Evolutionary conservation across 1,140 invertebrate genomes (phyloP), one percentile per base, ranked within the genome.

Genomic region (Cydia strobilella): DNA sequence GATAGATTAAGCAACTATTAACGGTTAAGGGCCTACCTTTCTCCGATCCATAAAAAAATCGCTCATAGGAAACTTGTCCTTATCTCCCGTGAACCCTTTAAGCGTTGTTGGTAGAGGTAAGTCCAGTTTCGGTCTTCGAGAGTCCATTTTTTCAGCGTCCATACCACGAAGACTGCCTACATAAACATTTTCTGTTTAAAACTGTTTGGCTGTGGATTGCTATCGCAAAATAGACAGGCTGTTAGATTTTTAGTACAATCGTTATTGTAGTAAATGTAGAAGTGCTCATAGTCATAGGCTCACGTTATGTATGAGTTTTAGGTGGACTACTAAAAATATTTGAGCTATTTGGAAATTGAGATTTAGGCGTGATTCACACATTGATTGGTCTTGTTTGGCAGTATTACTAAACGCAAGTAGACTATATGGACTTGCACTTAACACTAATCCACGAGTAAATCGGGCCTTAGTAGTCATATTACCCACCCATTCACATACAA

Each of bases 71-170:
- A 88, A 79, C 73, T 89, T 88, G 9, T 86, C 80, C 12, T 84
- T 88, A 20, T 88, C 86, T 5, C 77, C 80, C 2, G 84, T 69
- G 1, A 91, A 74, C 3, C 84, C 84, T 65, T 85, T 88, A 3
- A 92, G 66, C 5, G 85, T 85, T 0, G 84, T 82, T 6, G 88
- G 88, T 1, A 91, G 79, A 13, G 88, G 90, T 35, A 92, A 88
- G 10, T 92, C 88, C 54, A 92, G 80, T 73, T 89, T 90, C 1
- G 84, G 84, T 59, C 85, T 81, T 45, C 84, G 78, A 77, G 84
- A 82, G n/a, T 87, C 86, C 74, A 84, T 85, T 75, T 89, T 90
- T 18, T 90, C 88, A 35, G 75, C 76, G 31, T 90, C 88, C 73
- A 84, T 81, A 13, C 86, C 84, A 4, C 88, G 84, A 75, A 90